phyloP scores from a whole-genome alignment of 2,888 invertebrate genomes.

The Plagodis dolabraria region DNA sequence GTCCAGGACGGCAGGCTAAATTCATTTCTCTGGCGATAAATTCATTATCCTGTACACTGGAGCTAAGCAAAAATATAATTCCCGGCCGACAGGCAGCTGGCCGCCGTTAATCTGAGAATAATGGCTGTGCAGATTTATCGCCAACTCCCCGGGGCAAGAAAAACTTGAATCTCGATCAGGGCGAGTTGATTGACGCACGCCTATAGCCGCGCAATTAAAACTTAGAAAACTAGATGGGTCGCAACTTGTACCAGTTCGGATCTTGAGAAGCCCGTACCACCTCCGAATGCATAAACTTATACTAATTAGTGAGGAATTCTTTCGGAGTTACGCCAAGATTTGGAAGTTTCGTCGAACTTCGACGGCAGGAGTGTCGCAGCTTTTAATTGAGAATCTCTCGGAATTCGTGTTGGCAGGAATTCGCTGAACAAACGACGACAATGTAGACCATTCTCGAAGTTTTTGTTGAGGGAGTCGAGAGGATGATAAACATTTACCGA shows the following conservation, averaged over 20 bases:
- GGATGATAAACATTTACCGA: conserved; percentile 27
- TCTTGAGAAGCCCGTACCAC: conserved; percentile 42
- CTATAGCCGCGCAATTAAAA: conserved; percentile 74
- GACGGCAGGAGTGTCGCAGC: conserved; percentile 71
- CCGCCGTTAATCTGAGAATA: conserved; percentile 42
- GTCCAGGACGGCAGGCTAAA: conserved; percentile 24
- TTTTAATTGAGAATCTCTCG: conserved; percentile 81
- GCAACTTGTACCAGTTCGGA: conserved; percentile 12
- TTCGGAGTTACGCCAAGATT: conserved; percentile 73
- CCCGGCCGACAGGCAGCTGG: conserved; percentile 38
- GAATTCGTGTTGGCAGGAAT: conserved; percentile 78
- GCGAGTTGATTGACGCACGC: conserved; percentile 63
- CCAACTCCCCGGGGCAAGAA: conserved; percentile 29
- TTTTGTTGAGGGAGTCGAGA: conserved; percentile 43
- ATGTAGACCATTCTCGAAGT: conserved; percentile 57
- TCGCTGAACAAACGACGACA: conserved; percentile 68
- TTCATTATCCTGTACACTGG: conserved; percentile 39
- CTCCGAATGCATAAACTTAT: conserved; percentile 80
- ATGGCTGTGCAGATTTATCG: conserved; percentile 39
- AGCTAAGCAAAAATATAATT: conserved; percentile 40
- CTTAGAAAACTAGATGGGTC: conserved; percentile 44
- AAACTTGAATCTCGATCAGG: conserved; percentile 39
- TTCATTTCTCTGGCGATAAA: conserved; percentile 39
- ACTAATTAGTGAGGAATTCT: conserved; percentile 81
- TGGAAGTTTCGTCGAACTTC: conserved; percentile 74